Evolutionary conservation across 1,140 invertebrate genomes (phyloP).

Genomic region (Drosophila ambigua): DNA sequence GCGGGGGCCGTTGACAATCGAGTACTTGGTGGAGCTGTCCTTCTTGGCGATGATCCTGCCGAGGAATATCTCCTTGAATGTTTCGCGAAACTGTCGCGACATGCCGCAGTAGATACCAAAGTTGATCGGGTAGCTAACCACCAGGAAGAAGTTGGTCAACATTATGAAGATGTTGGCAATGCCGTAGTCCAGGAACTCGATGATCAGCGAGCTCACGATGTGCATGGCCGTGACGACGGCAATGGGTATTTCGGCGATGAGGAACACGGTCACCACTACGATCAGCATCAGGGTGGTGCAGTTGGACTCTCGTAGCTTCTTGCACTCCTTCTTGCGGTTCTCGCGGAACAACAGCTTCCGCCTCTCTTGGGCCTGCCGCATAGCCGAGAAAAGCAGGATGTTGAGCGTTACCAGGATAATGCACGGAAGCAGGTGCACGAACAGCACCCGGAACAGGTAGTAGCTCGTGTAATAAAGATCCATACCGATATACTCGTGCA

Average conservation of each 20-base stretch:
- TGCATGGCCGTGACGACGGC: conserved; percentile 94
- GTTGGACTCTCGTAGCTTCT: conserved; percentile 92
- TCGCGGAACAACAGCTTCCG: conserved; percentile 92
- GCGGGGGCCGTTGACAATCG: conserved; percentile 90
- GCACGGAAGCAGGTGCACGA: conserved; percentile 95
- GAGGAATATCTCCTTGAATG: conserved; percentile 95
- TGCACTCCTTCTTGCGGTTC: conserved; percentile 93
- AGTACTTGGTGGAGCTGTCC: conserved; percentile 90
- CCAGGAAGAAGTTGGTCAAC: conserved; percentile 95
- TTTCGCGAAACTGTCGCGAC: conserved; percentile 96
- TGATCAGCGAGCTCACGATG: conserved; percentile 90
- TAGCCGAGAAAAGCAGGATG: conserved; percentile 92
- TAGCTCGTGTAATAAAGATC: conserved; percentile 92
- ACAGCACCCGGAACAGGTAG: conserved; percentile 94
- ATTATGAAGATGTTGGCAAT: conserved; percentile 93
- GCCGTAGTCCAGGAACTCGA: conserved; percentile 90
- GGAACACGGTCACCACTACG: conserved; percentile 96
- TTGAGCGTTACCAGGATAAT: conserved; percentile 95
- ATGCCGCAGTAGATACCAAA: conserved; percentile 98
- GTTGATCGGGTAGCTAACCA: conserved; percentile 95
- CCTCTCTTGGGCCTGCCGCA: conserved; percentile 92
- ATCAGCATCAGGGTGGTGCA: conserved; percentile 97
- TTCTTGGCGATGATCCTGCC: conserved; percentile 86
- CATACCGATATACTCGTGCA: conserved; percentile 86
- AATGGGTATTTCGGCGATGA: conserved; percentile 95